Conservation (phyloP, 2,797 vertebrate species). For the Knipowitschia caucasica region DNA sequence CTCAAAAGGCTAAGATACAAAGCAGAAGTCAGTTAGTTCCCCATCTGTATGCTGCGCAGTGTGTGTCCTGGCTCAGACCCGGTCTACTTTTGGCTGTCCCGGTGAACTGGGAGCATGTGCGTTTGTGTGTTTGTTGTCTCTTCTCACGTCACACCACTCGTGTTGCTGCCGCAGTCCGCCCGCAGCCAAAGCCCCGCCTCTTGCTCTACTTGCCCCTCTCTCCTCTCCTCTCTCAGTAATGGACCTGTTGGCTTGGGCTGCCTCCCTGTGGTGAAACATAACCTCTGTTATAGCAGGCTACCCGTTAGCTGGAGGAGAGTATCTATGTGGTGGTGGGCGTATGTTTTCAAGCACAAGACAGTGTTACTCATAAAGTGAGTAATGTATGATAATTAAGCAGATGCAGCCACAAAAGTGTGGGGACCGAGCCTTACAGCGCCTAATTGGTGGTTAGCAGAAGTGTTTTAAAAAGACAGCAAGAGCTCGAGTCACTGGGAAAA, state of each 20-base stretch:
- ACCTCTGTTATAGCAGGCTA: slow-evolving; percentile 52
- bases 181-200: slow-evolving; percentile 58
- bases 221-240: slow-evolving; percentile 50
- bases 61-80: slow-evolving; percentile 25
- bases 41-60: slow-evolving; percentile 44
- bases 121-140: slow-evolving; percentile 34
- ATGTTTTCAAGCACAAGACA: slow-evolving; percentile 3
- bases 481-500: slow-evolving; percentile 11
- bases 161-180: slow-evolving; percentile 72
- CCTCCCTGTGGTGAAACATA: slow-evolving; percentile 67
- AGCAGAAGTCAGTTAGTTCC: slow-evolving; percentile 37
- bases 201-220: slow-evolving; percentile 28
- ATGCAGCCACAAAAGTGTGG: slow-evolving; percentile 40
- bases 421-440: slow-evolving; percentile 30
- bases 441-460: slow-evolving; percentile 38
- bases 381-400: slow-evolving; percentile 53
- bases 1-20: slow-evolving; percentile 20
- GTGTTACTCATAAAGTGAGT: slow-evolving; percentile 40
- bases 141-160: slow-evolving; percentile 66
- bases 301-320: slow-evolving; percentile 62
- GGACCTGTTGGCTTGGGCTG: slow-evolving; percentile 68
- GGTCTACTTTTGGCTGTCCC: slow-evolving; percentile 49
- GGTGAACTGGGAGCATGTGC: slow-evolving; percentile 43
- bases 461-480: slow-evolving; percentile 8
- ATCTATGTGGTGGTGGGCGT: slow-evolving; percentile 11